Evolutionary conservation across 2,797 vertebrate species (phyloP), one percentile per base, ranked within the genome.

Genomic region (Coreius guichenoti): DNA sequence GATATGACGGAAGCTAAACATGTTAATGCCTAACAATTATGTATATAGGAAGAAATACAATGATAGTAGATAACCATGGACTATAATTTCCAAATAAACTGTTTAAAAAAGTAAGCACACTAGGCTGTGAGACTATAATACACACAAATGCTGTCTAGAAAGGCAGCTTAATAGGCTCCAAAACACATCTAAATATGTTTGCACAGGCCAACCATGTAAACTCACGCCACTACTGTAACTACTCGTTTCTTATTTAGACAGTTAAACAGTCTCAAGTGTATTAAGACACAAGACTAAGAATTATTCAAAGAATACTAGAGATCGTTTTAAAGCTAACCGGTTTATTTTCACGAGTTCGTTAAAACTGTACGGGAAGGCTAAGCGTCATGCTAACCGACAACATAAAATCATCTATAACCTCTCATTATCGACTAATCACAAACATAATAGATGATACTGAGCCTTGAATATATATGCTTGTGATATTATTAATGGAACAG

Each of bases 301-400:
- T 14, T n/a, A 12, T 8, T 29, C 61, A 19, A 61, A 0, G 3
- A 49, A 49, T 4, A 19, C 8, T 36, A 3, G 8, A 17, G 68
- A 1, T 4, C 4, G 26, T 26, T 33, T 73, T 12, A 21, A 7
- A 68, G 29, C 63, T 5, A 80, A 5, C 3, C 12, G 39, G 19
- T 67, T 19, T 13, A 29, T 49, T 39, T 68, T 61, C 75, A 11
- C 13, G 33, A 78, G 23, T 16, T 19, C 36, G 8, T 6, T 26
- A 16, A 3, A 5, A 39, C 1, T 61, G 13, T 13, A n/a, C 23
- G 4, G n/a, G 7, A 58, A 69, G 17, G 83, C 83, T 84, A 84
- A 47, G 33, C 36, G 8, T 79, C 75, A 84, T 79, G 83, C 83
- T 84, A 84, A 47, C 51, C 1, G n/a, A 56, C 8, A 1, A 26